A percentile compares a stretch with the other conserved stretches of the same genome.
Evolutionary conservation across 2,113 vertebrate genomes (phyloP).

Genomic region (Empidonax alnorum): DNA sequence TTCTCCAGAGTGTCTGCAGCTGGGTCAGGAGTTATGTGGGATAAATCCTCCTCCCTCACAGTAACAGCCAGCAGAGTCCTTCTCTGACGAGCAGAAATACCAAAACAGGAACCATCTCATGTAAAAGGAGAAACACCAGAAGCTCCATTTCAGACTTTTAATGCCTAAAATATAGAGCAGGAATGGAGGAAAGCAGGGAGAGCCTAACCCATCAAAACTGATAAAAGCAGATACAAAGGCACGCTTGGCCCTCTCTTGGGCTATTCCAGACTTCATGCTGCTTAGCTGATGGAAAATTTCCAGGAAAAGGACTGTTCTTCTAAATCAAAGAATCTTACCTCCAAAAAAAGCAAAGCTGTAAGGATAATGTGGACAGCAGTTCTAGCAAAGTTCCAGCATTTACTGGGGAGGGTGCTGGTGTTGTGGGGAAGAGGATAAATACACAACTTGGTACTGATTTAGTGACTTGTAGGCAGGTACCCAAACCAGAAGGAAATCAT

Average conservation of each 20-base stretch:
- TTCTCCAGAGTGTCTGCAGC: not conserved
- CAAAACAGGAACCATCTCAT: not conserved
- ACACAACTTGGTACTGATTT: not conserved
- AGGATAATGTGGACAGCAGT: not conserved
- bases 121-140: not conserved
- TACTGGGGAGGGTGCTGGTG: not conserved
- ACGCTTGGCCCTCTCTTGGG: not conserved
- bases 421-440: not conserved
- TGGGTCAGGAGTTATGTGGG: not conserved
- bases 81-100: not conserved
- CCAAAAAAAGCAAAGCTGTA: not conserved
- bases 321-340: not conserved
- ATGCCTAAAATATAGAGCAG: not conserved
- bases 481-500: not conserved
- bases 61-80: not conserved
- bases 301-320: not conserved
- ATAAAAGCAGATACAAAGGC: not conserved
- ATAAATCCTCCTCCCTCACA: not conserved
- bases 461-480: not conserved
- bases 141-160: not conserved
- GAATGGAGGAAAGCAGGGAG: not conserved
- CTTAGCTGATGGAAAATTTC: not conserved
- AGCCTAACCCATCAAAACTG: not conserved
- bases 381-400: not conserved
- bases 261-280: not conserved